These are phyloP conservation scores for Peribatodes rhomboidaria DNA, from an alignment of 2,888 invertebrate species.

Conservation along the genomic window DNA sequence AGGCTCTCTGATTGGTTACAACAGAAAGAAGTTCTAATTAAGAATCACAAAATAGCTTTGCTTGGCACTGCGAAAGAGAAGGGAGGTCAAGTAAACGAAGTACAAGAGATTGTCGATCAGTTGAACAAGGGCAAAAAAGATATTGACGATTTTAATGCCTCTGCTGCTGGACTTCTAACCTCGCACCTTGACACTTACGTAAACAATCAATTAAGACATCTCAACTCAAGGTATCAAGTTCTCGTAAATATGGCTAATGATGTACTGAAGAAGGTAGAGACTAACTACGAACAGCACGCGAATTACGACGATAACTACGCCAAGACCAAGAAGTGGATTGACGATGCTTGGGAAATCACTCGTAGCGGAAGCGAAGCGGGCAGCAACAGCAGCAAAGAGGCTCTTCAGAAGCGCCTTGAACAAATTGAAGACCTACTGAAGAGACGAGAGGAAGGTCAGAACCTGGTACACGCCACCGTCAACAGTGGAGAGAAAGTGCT, in stretches of 20 bases:
- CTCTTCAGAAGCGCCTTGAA: conserved; percentile 92
- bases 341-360: conserved; percentile 93
- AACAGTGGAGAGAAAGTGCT: conserved; percentile 96
- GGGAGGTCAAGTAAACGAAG: conserved; percentile 93
- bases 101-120: conserved; percentile 91
- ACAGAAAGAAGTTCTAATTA: conserved; percentile 95
- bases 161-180: conserved; percentile 91
- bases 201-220: conserved; percentile 93
- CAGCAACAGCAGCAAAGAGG: conserved; percentile 92
- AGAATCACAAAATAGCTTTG: conserved; percentile 95
- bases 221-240: conserved; percentile 96
- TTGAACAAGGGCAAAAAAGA: conserved; percentile 92
- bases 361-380: conserved; percentile 93
- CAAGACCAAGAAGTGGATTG: conserved; percentile 94
- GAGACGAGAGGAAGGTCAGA: conserved; percentile 95
- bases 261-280: conserved; percentile 96
- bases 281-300: conserved; percentile 94
- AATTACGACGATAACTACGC: conserved; percentile 92
- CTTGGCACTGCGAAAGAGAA: conserved; percentile 93
- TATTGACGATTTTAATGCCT: conserved; percentile 93
- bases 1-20: conserved; percentile 96
- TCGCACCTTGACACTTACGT: conserved; percentile 96
- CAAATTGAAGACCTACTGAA: conserved; percentile 93
- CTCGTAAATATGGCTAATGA: conserved; percentile 95
- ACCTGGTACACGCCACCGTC: conserved; percentile 93